phyloP scores from a whole-genome alignment of 1,140 invertebrate species.

The Sitophilus oryzae region DNA sequence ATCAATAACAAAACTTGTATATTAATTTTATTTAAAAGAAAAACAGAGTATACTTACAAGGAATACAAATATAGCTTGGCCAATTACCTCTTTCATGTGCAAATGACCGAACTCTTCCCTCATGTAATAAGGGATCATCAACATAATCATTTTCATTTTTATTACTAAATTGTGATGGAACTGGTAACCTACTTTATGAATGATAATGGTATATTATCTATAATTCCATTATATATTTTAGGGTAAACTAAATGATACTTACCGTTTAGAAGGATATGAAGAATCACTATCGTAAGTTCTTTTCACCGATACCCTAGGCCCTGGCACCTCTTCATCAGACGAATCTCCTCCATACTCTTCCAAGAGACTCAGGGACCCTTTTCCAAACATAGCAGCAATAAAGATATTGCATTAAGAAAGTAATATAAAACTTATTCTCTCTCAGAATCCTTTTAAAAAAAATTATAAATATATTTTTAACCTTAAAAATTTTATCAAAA shows the following conservation, averaged over 20 bases:
- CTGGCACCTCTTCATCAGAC: slow-evolving; percentile 38
- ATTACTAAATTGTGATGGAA: slow-evolving; percentile 29
- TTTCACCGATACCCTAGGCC: slow-evolving; percentile 38
- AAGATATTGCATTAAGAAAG: too few relatives aligned
- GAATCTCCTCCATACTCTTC: slow-evolving; percentile 33
- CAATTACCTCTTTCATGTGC: slow-evolving; percentile 75
- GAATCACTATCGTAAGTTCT: slow-evolving; percentile 19
- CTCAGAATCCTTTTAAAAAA: too few relatives aligned
- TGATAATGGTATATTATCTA: background rate
- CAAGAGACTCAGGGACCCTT: slow-evolving; percentile 34
- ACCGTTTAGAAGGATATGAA: background rate
- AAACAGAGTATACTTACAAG: slow-evolving; percentile 51
- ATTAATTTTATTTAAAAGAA: background rate
- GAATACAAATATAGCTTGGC: slow-evolving; percentile 67
- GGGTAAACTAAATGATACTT: background rate
- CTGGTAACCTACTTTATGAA: slow-evolving; percentile 29
- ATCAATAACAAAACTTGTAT: background rate
- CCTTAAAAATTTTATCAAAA: too few relatives aligned
- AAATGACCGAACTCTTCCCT: slow-evolving; percentile 61
- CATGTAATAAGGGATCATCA: slow-evolving; percentile 57
- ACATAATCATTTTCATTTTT: slow-evolving; percentile 31
- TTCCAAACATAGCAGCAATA: slow-evolving; percentile 26
- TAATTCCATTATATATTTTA: background rate
- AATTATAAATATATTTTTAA: too few relatives aligned
- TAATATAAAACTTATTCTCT: too few relatives aligned